phyloP scores from a whole-genome alignment of 2,888 invertebrate genomes.

The Acheta domesticus region DNA sequence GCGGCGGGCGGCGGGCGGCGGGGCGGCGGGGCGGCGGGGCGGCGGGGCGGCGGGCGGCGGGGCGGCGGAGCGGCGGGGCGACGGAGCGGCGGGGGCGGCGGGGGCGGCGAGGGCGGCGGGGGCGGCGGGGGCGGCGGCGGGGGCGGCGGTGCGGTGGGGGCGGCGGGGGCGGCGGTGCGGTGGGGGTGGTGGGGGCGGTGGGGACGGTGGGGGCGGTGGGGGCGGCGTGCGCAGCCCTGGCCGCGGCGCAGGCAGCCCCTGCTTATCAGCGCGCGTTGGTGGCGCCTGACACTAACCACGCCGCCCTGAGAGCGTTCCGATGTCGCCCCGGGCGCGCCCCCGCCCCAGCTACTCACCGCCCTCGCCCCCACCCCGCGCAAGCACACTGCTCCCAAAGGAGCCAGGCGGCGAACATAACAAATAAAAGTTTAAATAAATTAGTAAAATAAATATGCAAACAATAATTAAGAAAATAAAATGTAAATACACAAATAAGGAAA shows the following conservation, averaged over 20 bases:
- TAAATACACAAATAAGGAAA: too few species aligned
- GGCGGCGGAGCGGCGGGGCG: too few species aligned
- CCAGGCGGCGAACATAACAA: too few species aligned
- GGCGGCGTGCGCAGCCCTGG: not conserved
- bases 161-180: not conserved
- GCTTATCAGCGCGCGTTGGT: not conserved
- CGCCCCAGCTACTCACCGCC: not conserved
- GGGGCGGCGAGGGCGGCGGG: not conserved
- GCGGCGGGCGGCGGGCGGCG: too few species aligned
- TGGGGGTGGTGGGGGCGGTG: too few species aligned
- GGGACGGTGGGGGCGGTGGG: not conserved
- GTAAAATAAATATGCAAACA: too few species aligned
- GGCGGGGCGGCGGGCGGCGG: too few species aligned
- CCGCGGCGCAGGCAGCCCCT: not conserved
- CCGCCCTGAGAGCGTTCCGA: constrained; percentile 3
- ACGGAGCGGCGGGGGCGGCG: not conserved
- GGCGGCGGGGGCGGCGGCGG: not conserved
- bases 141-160: not conserved
- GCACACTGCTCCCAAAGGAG: not conserved
- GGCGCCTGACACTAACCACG: constrained; percentile 1
- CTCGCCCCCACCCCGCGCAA: not conserved
- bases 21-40: too few species aligned
- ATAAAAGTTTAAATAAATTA: too few species aligned
- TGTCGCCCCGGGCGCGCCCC: not conserved
- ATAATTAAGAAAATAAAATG: too few species aligned